phyloP scores from a whole-genome alignment of 1,140 invertebrate species.

The Pachyrhynchus sulphureomaculatus region DNA sequence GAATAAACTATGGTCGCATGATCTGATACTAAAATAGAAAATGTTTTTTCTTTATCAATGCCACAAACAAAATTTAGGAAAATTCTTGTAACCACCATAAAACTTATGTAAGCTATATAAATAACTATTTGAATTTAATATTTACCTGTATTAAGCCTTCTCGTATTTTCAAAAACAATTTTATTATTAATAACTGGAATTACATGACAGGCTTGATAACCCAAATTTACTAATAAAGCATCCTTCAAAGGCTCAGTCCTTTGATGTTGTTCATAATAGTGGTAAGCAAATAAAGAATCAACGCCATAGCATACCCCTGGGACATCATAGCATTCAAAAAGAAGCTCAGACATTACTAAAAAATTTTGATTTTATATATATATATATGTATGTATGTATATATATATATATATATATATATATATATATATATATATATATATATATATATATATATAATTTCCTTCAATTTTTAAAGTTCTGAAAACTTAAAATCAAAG shows the following conservation, averaged over 20 bases:
- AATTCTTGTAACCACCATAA: no score
- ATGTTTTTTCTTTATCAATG: no score
- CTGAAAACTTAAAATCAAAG: no score
- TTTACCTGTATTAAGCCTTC: constrained; percentile 74
- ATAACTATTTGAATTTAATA: not conserved
- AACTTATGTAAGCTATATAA: constrained; percentile 1
- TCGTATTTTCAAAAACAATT: constrained; percentile 67
- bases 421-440: no score
- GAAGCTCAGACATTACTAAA: constrained; percentile 89
- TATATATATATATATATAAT: no score
- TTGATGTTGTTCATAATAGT: constrained; percentile 51
- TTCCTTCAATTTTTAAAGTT: no score
- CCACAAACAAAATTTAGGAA: no score
- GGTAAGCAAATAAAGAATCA: constrained; percentile 82
- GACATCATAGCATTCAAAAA: constrained; percentile 92
- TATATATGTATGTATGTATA: no score
- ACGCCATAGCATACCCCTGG: constrained; percentile 85
- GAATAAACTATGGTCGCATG: no score
- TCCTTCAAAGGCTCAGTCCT: constrained; percentile 65
- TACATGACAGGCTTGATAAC: constrained; percentile 86
- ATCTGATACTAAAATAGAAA: no score
- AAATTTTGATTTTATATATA: constrained; percentile 31
- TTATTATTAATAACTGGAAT: constrained; percentile 78
- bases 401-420: no score
- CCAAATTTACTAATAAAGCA: constrained; percentile 79